A percentile compares a stretch with the other conserved stretches of the same genome.
Evolutionary conservation across 2,797 vertebrate species (phyloP).

Genomic region (Myotis pilosus): DNA sequence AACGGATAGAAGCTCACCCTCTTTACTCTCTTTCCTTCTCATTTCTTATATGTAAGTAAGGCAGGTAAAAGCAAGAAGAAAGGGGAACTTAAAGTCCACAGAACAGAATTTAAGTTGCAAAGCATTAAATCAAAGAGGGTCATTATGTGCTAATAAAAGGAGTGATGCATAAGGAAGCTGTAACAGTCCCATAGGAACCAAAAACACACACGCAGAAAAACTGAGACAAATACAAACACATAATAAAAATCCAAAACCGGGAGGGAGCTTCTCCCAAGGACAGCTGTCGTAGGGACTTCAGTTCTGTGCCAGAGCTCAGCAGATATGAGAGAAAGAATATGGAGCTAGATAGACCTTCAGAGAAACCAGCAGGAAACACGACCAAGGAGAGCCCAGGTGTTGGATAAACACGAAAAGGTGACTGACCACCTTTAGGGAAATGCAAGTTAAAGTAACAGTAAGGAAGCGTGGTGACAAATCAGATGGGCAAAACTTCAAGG

Average conservation of each 20-base stretch:
- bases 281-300: neutral
- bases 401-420: neutral
- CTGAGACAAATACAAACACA: neutral
- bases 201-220: neutral
- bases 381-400: neutral
- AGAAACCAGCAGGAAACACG: neutral
- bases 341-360: neutral
- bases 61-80: neutral
- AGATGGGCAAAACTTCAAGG: neutral
- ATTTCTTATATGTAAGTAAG: neutral
- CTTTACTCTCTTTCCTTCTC: neutral
- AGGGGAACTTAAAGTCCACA: neutral
- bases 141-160: neutral
- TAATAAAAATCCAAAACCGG: neutral
- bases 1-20: neutral
- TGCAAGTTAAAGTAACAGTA: neutral
- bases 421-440: neutral
- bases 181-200: neutral
- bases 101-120: neutral
- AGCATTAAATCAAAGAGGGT: neutral
- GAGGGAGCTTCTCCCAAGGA: no score
- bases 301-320: neutral
- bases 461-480: neutral
- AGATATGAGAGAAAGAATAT: neutral
- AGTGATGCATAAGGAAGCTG: neutral